Evolutionary conservation across 2,113 vertebrate genomes (phyloP).

Genomic region (Euleptes europaea): DNA sequence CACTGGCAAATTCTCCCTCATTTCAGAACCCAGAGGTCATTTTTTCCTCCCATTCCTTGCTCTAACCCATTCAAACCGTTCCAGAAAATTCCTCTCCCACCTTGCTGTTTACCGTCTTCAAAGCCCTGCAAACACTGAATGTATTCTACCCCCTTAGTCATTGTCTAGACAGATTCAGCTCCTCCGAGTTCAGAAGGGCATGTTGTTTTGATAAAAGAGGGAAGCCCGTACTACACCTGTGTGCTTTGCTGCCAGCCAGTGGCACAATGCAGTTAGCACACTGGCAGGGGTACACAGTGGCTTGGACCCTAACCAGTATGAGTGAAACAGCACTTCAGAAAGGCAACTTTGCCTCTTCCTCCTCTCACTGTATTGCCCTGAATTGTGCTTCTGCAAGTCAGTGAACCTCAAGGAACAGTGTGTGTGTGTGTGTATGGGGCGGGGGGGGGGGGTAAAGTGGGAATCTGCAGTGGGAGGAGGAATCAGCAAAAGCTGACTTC

Average conservation of each 20-base stretch:
- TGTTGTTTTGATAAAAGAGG: conserved; percentile 23
- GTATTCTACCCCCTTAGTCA: conserved; percentile 54
- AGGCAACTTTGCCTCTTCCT: no score
- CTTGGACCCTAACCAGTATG: no score
- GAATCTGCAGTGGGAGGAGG: no score
- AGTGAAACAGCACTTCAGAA: no score
- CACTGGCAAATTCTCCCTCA: background rate
- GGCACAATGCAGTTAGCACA: background rate
- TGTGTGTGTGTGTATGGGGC: no score
- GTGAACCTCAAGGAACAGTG: no score
- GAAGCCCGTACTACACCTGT: background rate
- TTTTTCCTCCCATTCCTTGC: conserved; percentile 39
- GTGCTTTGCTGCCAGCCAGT: background rate
- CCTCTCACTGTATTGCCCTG: no score
- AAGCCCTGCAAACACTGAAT: conserved; percentile 56
- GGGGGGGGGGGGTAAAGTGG: no score
- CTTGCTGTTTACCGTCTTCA: conserved; percentile 50
- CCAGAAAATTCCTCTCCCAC: background rate
- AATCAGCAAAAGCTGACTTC: no score
- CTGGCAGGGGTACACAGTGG: background rate
- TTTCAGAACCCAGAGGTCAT: rapidly evolving
- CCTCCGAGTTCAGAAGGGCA: background rate
- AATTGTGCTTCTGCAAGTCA: no score
- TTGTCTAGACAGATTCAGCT: conserved; percentile 51
- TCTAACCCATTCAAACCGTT: conserved; percentile 49